Evolutionary conservation across 2,113 vertebrate species (phyloP), one percentile per base, ranked within the genome.

Genomic region (Carlito syrichta): DNA sequence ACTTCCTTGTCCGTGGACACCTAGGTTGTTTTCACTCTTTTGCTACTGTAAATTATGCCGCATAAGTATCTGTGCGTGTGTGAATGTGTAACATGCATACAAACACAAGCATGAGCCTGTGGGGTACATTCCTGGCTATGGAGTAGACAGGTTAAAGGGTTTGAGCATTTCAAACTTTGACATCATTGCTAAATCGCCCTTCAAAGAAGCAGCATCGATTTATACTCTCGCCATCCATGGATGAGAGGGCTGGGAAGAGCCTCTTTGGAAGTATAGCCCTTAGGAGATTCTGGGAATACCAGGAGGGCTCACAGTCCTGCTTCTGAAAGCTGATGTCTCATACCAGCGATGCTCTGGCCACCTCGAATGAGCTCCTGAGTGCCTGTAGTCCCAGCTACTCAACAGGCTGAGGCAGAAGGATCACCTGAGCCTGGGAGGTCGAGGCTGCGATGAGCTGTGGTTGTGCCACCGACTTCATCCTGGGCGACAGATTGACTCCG

Each of bases 321-420:
- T 11, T 68, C 5, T 1, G 7, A 43, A 86, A 78, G 48, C 92
- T 12, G 52, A n/a, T 17, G 27, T 43, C 35, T 45, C n/a, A 0
- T 0, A 0, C 25, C 0, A 2, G 30, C 4, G 17, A 19, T 0
- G 6, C 19, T 0, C 54, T 4, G 19, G 71, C 38, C 48, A 4
- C 48, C 23, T 40, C 11, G 4, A 27, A 35, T 1, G 17, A 84
- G 86, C 79, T 50, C 35, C 58, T 78, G 6, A 27, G 16, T n/a
- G n/a, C n/a, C n/a, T n/a, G n/a, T n/a, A n/a, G n/a, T n/a, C n/a
- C n/a, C n/a, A n/a, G n/a, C n/a, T n/a, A n/a, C n/a, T n/a, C n/a
- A n/a, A n/a, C n/a, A n/a, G n/a, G n/a, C n/a, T n/a, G n/a, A n/a
- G n/a, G n/a, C n/a, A n/a, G n/a, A n/a, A n/a, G n/a, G n/a, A n/a